These are phyloP conservation scores for Xiphias gladius DNA, from an alignment of 2,113 vertebrate species.

Conservation along the genomic window DNA sequence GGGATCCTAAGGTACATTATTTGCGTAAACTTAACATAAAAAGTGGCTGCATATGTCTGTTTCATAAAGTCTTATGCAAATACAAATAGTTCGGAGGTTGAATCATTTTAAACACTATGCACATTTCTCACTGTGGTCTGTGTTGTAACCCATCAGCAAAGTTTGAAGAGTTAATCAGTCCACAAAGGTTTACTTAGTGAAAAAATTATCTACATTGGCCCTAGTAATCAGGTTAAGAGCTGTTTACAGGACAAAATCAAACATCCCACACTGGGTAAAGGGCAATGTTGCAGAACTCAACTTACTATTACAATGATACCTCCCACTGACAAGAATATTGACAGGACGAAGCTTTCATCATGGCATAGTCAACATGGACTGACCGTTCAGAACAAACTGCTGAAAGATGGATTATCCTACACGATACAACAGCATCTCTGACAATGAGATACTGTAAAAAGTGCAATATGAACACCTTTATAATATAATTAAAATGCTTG, in stretches of 20 bases:
- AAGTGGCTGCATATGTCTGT: not conserved
- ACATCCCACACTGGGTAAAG: constrained; percentile 48
- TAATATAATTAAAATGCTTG: not conserved
- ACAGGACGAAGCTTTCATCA: not conserved
- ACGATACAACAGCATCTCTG: not conserved
- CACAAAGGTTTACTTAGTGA: constrained; percentile 25
- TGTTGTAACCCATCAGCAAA: constrained; percentile 10
- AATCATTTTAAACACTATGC: not conserved
- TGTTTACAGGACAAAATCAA: constrained; percentile 43
- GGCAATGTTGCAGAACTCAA: constrained; percentile 14
- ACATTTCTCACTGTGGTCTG: not conserved
- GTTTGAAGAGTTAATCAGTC: constrained; percentile 41
- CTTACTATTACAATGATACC: not conserved
- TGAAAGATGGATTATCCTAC: not conserved
- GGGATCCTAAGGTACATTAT: not conserved
- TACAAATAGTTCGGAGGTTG: not conserved
- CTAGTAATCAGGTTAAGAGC: not conserved
- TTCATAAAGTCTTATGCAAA: not conserved
- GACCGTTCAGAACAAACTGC: not conserved
- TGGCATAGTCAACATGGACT: not conserved
- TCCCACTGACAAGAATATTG: not conserved
- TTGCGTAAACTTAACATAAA: not conserved
- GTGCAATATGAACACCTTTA: not conserved
- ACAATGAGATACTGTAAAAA: not conserved
- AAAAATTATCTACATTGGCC: constrained; percentile 30